Evolutionary conservation across 2,888 invertebrate species (phyloP), one percentile per base, ranked within the genome.

Genomic region (Heliconius sara): DNA sequence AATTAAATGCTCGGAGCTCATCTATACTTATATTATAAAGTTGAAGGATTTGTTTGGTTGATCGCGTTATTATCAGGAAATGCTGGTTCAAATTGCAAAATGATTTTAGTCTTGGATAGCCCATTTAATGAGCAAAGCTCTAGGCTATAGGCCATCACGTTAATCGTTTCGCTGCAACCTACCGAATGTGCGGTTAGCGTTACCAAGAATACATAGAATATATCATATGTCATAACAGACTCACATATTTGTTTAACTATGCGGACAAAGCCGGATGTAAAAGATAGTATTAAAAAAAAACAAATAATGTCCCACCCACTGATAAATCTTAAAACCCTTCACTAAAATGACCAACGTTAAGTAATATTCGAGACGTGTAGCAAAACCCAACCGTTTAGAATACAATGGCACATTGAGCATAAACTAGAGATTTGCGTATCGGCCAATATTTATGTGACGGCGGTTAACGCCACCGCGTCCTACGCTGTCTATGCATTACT

Each of bases 391-490:
- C 68, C 76, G 76, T 77, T 84, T 82, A 80, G 82, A 83, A 84
- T 84, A 84, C 83, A 84, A 84, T 84, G 79, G 80, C 75, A 79
- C 83, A 78, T 74, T 72, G 73, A 77, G 75, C 84, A 82, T 84
- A 83, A 84, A 84, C 80, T 80, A 83, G 81, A 81, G 80, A 83
- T 84, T 81, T 81, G 81, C 81, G 79, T 83, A 83, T 80, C 77
- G 82, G 66, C 73, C 74, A 80, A 83, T 82, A 80, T 83, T 80
- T 81, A 81, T 74, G 77, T 74, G 74, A 70, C 74, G 74, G 63
- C 52, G 77, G 74, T 74, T 67, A 78, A 74, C 74, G 78, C 74
- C 78, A 74, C 66, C 78, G 63, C 79, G 75, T 75, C 74, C 67
- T 74, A 63, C 79, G 79, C 68, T 75, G 67, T 67, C 79, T 79